These are phyloP conservation scores for Meteorus colon DNA, from an alignment of 2,888 invertebrate species.

Conservation along the genomic window DNA sequence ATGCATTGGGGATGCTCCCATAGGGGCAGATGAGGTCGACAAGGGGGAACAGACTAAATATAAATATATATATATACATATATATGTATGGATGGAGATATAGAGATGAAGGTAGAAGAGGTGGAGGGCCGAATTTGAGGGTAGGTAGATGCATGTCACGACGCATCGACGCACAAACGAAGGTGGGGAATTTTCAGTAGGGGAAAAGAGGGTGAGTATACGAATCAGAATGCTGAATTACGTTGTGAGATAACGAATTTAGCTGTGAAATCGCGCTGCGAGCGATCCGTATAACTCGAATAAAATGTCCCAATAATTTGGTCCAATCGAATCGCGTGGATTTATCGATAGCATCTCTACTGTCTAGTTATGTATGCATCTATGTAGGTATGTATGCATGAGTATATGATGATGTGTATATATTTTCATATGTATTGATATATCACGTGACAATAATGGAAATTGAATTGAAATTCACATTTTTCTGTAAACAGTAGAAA, in stretches of 20 bases:
- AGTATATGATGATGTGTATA: neutral
- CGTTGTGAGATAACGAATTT: slow-evolving; percentile 70
- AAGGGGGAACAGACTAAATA: slow-evolving; percentile 25
- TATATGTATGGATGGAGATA: slow-evolving; percentile 28
- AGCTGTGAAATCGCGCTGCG: slow-evolving; percentile 70
- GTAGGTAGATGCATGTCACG: slow-evolving; percentile 59
- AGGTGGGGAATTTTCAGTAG: slow-evolving; percentile 45
- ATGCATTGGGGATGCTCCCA: slow-evolving; percentile 32
- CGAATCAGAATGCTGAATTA: slow-evolving; percentile 63
- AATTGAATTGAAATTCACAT: neutral
- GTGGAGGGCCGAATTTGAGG: slow-evolving; percentile 19
- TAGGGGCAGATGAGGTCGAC: slow-evolving; percentile 31
- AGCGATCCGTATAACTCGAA: slow-evolving; percentile 70
- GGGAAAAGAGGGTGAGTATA: slow-evolving; percentile 44
- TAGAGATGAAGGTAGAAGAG: slow-evolving; percentile 29
- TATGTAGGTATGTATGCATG: neutral
- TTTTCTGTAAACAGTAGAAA: neutral
- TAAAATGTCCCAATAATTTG: slow-evolving; percentile 63
- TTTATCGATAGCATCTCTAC: slow-evolving; percentile 39
- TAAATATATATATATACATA: slow-evolving; percentile 31
- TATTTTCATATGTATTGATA: neutral
- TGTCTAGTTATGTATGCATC: neutral
- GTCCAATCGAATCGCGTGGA: slow-evolving; percentile 44
- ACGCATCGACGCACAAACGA: slow-evolving; percentile 54
- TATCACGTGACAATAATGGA: slow-evolving; percentile 13